Percentiles rank a stretch among this genome's conserved stretches.
phyloP scores from a whole-genome alignment of 2,888 invertebrate species.

The Hyppa rectilinea region DNA sequence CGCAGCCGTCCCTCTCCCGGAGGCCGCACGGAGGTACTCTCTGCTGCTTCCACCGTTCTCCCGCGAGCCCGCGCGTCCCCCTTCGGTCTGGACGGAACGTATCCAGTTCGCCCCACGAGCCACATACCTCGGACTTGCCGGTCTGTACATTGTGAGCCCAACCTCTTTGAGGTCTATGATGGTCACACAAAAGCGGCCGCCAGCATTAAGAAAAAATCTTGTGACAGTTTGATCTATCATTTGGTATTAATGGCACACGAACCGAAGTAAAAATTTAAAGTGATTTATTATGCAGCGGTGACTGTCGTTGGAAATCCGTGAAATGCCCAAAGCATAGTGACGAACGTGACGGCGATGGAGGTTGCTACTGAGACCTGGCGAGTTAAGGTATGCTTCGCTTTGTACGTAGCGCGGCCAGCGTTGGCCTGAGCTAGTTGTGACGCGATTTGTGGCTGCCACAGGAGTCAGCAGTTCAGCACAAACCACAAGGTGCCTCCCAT shows the following conservation, averaged over 20 bases:
- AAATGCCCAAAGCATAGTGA: neutral
- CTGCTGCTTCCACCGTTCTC: too few relatives aligned
- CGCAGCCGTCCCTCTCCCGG: too few relatives aligned
- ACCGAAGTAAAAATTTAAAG: conserved; percentile 3
- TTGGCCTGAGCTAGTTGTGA: neutral
- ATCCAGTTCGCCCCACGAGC: too few relatives aligned
- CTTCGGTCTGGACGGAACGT: too few relatives aligned
- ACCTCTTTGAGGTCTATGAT: neutral
- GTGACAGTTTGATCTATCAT: neutral
- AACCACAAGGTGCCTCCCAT: neutral
- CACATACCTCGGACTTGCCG: too few relatives aligned
- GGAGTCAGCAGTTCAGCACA: neutral
- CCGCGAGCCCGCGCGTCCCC: too few relatives aligned
- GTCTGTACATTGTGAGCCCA: too few relatives aligned
- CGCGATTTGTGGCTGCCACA: neutral
- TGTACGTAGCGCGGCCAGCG: neutral
- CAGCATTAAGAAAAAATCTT: neutral
- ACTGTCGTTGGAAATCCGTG: too few relatives aligned
- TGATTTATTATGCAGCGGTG: neutral
- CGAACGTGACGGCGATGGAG: neutral
- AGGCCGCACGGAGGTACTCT: too few relatives aligned
- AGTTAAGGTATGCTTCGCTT: neutral
- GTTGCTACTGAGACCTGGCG: conserved; percentile 3
- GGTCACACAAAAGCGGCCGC: neutral
- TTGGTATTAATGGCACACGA: neutral